phyloP scores from a whole-genome alignment of 2,797 vertebrate species.

The Borostomias antarcticus region DNA sequence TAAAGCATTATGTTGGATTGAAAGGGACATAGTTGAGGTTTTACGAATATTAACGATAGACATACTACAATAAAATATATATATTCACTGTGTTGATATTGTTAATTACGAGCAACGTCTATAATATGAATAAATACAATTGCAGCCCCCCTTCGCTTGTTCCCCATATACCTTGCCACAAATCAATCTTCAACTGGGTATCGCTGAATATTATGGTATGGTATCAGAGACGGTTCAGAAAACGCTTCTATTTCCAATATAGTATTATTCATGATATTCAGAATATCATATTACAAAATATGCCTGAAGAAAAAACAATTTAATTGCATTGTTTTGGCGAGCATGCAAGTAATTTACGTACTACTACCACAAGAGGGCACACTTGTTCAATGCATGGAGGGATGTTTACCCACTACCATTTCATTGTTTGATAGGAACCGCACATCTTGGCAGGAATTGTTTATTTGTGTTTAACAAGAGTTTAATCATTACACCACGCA shows the following conservation, averaged over 20 bases:
- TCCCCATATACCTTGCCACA: neutral
- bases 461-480: no score
- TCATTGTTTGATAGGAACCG: no score
- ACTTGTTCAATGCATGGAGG: no score
- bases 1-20: rapidly evolving
- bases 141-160: neutral
- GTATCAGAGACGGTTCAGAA: no score
- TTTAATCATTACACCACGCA: no score
- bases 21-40: neutral
- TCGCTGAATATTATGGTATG: no score
- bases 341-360: no score
- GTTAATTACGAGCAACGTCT: neutral
- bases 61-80: neutral
- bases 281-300: neutral
- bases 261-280: neutral
- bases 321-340: neutral
- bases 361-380: no score
- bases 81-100: neutral
- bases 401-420: no score
- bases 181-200: neutral
- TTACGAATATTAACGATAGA: neutral
- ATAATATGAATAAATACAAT: neutral
- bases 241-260: no score
- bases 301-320: neutral
- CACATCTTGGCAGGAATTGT: no score